phyloP scores from a whole-genome alignment of 1,140 invertebrate species.

The Protaetia brevitarsis region DNA sequence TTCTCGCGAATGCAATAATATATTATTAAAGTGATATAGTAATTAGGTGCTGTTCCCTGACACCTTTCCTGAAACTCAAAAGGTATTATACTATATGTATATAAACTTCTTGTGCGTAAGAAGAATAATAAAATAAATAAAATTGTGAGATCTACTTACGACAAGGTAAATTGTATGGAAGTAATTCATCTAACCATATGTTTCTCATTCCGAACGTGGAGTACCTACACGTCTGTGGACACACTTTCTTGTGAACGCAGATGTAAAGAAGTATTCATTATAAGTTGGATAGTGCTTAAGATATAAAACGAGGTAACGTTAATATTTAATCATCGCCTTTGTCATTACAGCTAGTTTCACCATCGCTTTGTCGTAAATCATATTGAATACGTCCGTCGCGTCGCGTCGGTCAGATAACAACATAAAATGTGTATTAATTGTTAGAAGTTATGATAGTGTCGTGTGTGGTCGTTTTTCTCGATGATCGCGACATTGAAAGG shows the following conservation, averaged over 20 bases:
- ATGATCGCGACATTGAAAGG: background rate
- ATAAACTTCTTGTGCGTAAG: too few relatives aligned
- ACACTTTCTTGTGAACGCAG: background rate
- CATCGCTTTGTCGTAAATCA: background rate
- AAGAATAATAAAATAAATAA: background rate
- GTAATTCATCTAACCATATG: constrained; percentile 9
- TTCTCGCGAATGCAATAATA: background rate
- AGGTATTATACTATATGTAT: background rate
- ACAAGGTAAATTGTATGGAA: background rate
- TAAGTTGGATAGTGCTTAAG: background rate
- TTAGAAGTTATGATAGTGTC: background rate
- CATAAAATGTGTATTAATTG: background rate
- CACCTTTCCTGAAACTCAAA: background rate
- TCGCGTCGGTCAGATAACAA: background rate
- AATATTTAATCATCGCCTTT: constrained; percentile 4
- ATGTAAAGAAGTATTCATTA: background rate
- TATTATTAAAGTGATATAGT: background rate
- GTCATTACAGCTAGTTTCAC: background rate
- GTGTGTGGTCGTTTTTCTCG: background rate
- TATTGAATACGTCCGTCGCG: background rate
- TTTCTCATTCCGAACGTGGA: background rate
- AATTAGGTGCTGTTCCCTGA: background rate
- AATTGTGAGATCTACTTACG: background rate
- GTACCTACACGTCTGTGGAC: background rate
- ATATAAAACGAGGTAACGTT: background rate